Evolutionary conservation across 1,140 invertebrate genomes (phyloP).

Genomic region (Sinonovacula constricta): DNA sequence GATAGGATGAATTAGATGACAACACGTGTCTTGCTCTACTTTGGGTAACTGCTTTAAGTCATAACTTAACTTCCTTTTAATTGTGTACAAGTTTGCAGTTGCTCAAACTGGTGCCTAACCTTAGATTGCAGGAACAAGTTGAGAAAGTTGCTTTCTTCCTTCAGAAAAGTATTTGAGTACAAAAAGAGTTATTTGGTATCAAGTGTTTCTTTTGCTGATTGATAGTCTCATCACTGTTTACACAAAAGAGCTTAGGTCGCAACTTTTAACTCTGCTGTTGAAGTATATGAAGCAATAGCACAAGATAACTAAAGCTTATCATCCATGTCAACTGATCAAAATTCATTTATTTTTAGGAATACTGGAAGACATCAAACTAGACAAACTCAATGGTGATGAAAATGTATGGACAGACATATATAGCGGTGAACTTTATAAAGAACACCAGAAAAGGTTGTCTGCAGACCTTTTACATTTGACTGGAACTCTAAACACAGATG

Average conservation of each 20-base stretch:
- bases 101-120: slow-evolving; percentile 8
- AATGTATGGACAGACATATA: slow-evolving; percentile 41
- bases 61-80: slow-evolving; percentile 8
- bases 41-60: slow-evolving; percentile 6
- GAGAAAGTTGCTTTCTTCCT: slow-evolving; percentile 5
- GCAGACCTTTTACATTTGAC: slow-evolving; percentile 39
- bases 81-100: neutral
- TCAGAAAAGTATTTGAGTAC: neutral
- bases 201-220: slow-evolving; percentile 10
- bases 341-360: slow-evolving; percentile 6
- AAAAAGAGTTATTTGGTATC: slow-evolving; percentile 12
- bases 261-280: neutral
- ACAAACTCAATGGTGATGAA: slow-evolving; percentile 29
- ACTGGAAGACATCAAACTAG: slow-evolving; percentile 26
- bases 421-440: slow-evolving; percentile 30
- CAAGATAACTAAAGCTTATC: neutral
- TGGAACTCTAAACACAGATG: slow-evolving; percentile 51
- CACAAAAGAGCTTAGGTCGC: neutral
- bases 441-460: slow-evolving; percentile 1
- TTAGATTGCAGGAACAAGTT: slow-evolving; percentile 4
- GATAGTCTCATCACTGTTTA: slow-evolving; percentile 4
- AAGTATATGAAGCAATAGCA: slow-evolving; percentile 5
- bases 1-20: no score
- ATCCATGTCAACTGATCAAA: neutral
- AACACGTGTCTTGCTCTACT: neutral